A percentile compares a stretch with the other conserved stretches of the same genome.
Conservation (phyloP, 2,113 vertebrate genomes). For the Pygoscelis adeliae region DNA sequence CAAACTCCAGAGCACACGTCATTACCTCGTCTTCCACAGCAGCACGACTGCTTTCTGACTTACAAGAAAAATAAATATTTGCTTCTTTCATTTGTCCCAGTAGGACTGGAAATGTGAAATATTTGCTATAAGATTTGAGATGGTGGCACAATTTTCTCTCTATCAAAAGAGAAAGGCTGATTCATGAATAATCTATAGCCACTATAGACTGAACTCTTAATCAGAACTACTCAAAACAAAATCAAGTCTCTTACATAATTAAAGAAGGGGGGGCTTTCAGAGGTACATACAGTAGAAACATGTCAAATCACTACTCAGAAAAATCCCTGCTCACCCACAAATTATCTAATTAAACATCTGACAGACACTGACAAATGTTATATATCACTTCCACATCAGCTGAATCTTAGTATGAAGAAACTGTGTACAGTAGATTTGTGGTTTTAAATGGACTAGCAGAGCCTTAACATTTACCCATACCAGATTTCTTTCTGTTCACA, state of each 20-base stretch:
- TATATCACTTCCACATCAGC: not conserved
- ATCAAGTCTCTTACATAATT: slow-evolving; percentile 11
- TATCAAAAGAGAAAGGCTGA: not conserved
- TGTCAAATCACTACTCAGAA: slow-evolving; percentile 2
- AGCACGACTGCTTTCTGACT: not conserved
- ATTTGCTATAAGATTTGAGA: not conserved
- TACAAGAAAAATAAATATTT: slow-evolving; percentile 8
- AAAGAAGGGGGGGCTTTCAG: not conserved
- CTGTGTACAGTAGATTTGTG: not conserved
- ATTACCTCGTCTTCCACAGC: not conserved
- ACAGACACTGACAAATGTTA: not conserved
- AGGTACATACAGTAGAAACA: not conserved
- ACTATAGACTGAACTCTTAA: not conserved
- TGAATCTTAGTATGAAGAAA: not conserved
- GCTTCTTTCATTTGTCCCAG: not conserved
- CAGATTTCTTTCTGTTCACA: not conserved
- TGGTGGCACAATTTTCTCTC: not conserved
- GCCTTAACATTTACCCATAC: not conserved
- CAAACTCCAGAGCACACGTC: not conserved
- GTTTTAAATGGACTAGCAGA: not conserved
- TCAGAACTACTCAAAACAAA: slow-evolving; percentile 26
- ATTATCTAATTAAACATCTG: slow-evolving; percentile 34
- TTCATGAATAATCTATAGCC: slow-evolving; percentile 36
- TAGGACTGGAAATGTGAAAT: slow-evolving; percentile 23
- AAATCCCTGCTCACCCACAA: not conserved